Evolutionary conservation across 2,797 vertebrate genomes (phyloP).

Genomic region (Microchirus variegatus): DNA sequence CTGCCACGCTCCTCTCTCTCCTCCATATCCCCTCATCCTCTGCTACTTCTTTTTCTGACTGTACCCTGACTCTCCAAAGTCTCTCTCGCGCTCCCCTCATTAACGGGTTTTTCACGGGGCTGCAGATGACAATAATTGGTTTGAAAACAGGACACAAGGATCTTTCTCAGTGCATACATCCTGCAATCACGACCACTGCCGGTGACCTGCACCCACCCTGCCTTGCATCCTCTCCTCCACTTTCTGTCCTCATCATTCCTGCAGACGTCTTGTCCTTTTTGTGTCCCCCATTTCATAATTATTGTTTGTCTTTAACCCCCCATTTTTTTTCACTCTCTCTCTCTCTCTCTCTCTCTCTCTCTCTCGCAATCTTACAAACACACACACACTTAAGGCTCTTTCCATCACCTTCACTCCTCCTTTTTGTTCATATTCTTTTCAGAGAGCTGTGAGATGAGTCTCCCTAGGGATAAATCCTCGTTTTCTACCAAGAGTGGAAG

Average conservation of each 20-base stretch:
- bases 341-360: too few species aligned
- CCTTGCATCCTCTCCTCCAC: slow-evolving; percentile 28
- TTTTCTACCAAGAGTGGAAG: slow-evolving; percentile 49
- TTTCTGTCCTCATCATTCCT: slow-evolving; percentile 29
- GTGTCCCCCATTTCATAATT: slow-evolving; percentile 39
- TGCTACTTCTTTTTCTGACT: slow-evolving; percentile 53
- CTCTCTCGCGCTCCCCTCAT: slow-evolving; percentile 76
- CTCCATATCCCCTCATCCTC: slow-evolving; percentile 30
- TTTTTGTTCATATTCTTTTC: slow-evolving; percentile 29
- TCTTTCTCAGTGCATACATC: slow-evolving; percentile 64
- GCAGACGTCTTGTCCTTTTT: slow-evolving; percentile 13
- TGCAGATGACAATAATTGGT: slow-evolving; percentile 80
- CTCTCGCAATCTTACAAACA: too few species aligned
- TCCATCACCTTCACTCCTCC: slow-evolving; percentile 6
- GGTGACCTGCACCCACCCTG: slow-evolving; percentile 14
- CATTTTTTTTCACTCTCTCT: neutral
- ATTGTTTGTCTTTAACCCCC: neutral
- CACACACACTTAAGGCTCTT: too few species aligned
- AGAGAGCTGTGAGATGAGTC: slow-evolving; percentile 23
- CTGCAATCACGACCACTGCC: slow-evolving; percentile 22
- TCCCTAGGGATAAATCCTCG: slow-evolving; percentile 42
- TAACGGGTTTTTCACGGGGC: slow-evolving; percentile 73
- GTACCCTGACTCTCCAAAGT: slow-evolving; percentile 73
- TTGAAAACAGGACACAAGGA: slow-evolving; percentile 77
- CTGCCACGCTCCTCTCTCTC: slow-evolving; percentile 21